These are phyloP conservation scores for Cantharis rufa DNA, from an alignment of 2,888 invertebrate species.

Conservation along the genomic window DNA sequence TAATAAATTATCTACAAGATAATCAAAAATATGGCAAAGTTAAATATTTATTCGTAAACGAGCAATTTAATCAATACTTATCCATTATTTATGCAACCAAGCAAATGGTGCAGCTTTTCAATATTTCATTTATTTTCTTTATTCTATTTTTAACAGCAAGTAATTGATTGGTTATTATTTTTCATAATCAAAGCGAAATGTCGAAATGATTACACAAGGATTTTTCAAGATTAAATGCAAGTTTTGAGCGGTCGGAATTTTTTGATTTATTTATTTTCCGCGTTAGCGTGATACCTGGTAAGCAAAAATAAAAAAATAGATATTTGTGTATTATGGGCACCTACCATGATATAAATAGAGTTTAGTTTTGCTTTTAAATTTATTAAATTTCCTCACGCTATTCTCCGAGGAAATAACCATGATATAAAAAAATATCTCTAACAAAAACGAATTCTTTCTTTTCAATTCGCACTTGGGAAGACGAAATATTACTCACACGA, in stretches of 20 bases:
- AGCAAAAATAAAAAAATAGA: no score
- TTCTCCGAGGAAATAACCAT: not conserved
- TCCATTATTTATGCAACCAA: not conserved
- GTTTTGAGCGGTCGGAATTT: no score
- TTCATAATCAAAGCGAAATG: not conserved
- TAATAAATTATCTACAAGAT: not conserved
- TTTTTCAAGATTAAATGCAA: not conserved
- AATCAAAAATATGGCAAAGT: not conserved
- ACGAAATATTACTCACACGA: not conserved
- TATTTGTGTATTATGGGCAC: not conserved
- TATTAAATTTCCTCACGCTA: not conserved
- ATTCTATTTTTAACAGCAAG: not conserved
- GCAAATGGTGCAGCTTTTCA: not conserved
- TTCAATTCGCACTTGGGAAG: not conserved
- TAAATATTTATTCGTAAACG: not conserved
- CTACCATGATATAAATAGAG: not conserved
- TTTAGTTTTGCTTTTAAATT: not conserved
- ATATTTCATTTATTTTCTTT: not conserved
- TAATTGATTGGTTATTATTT: not conserved
- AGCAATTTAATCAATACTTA: not conserved
- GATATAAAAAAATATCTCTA: not conserved
- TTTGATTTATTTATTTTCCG: no score
- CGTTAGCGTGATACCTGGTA: no score
- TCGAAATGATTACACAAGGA: not conserved
- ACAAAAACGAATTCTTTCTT: not conserved